Conservation (phyloP, 2,888 invertebrate species). For the Acrobasis suavella region DNA sequence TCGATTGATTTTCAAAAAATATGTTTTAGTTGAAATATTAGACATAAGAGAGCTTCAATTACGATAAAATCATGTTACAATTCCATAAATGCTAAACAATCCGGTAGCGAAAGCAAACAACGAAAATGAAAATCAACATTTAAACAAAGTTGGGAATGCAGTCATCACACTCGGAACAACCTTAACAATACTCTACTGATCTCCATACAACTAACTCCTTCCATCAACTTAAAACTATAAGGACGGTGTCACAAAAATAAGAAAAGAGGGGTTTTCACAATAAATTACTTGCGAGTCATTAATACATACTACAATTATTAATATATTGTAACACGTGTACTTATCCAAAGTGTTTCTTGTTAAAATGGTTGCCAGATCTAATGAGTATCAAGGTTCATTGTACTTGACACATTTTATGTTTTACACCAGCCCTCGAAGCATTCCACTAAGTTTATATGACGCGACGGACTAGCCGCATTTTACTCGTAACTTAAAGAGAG, state of each 20-base stretch:
- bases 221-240: constrained; percentile 50
- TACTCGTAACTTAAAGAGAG: too few species aligned
- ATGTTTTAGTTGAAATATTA: not conserved
- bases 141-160: constrained; percentile 28
- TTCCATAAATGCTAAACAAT: constrained; percentile 14
- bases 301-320: not conserved
- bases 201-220: too few species aligned
- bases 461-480: too few species aligned
- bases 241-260: constrained; percentile 65
- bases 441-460: too few species aligned
- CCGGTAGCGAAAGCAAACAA: not conserved
- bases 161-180: constrained; percentile 9
- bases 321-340: not conserved
- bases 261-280: not conserved
- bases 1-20: too few species aligned
- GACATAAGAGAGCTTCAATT: constrained; percentile 1
- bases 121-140: not conserved
- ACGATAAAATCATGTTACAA: constrained; percentile 9
- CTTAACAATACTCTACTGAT: constrained; percentile 18
- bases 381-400: not conserved
- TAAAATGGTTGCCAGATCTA: not conserved
- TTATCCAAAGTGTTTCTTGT: not conserved
- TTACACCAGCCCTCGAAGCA: too few species aligned
- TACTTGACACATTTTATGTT: not conserved
- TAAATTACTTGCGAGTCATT: too few species aligned